Base-by-base conservation (phyloP, 37 sponge, comb jelly and placozoan species). In the Diacarnus erythraeanus region DNA sequence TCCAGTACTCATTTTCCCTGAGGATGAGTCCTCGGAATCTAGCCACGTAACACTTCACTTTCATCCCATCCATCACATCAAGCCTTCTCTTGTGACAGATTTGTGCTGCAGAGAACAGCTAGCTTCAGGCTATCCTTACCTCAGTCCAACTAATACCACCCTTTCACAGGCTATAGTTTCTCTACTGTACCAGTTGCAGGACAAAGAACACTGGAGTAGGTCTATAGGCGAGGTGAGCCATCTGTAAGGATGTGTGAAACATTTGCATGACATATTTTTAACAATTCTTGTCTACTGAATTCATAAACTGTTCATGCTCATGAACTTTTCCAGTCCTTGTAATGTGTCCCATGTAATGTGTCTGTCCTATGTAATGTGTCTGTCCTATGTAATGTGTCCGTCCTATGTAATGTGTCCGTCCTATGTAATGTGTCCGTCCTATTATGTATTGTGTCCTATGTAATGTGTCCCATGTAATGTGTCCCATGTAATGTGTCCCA, bases 111-210 rank as follows among this genome's bases (percentile, higher is more conserved):
- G 36, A 73, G 79, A 74, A 66, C 44, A 79, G 65, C 47, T n/a
- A 12, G 42, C 27, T 29, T 86, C 86, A 34, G 86, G 86, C 64
- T 86, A 79, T 61, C 86, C 86, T 42, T 38, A 72, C 33, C 69
- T 79, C 25, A 73, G 80, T 35, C 80, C 86, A 12, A 72, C 73
- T 10, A 25, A 37, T 25, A 34, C 25, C 40, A 72, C 86, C 2
- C 74, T 86, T n/a, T 25, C 42, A 12, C 80, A 79, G 37, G 57
- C 75, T 30, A 56, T 86, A 1, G 74, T 78, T 35, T 36, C 42
- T 57, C 42, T 87, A 15, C 42, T 87, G 27, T 80, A 87, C 40
- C 60, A 87, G 60, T 64, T 87, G 9, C 88, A 87, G 64, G 64
- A 60, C 44, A 81, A 81, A 65, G 77, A 87, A 38, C 75, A 69